Conservation (phyloP, 1,140 invertebrate genomes). For the Anastrepha ludens region DNA sequence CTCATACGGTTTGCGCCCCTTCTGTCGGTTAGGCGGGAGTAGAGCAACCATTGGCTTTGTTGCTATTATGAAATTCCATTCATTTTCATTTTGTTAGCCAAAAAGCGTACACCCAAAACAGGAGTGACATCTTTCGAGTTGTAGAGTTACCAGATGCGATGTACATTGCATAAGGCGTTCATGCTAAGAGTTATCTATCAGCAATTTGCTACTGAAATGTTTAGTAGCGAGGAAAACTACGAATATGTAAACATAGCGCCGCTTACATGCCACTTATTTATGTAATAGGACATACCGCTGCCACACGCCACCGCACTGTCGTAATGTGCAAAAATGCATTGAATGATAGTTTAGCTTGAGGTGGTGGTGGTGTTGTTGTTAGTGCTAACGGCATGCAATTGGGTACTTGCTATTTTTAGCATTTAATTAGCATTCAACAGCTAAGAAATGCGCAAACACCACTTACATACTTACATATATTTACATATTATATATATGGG, state of each 20-base stretch:
- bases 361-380: not conserved
- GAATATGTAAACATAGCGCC: not conserved
- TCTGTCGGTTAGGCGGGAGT: too few relatives aligned
- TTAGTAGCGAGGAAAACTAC: not conserved
- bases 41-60: too few relatives aligned
- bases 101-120: too few relatives aligned
- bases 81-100: too few relatives aligned
- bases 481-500: not conserved
- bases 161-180: too few relatives aligned
- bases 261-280: not conserved
- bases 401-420: conserved; percentile 24
- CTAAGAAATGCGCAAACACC: not conserved
- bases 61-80: too few relatives aligned
- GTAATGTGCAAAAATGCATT: not conserved
- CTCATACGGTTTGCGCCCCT: too few relatives aligned
- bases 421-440: conserved; percentile 11
- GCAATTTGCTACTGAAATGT: too few relatives aligned
- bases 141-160: too few relatives aligned
- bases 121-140: too few relatives aligned
- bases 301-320: not conserved
- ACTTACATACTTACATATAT: not conserved
- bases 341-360: not conserved
- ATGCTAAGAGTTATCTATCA: too few relatives aligned
- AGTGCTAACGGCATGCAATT: not conserved
- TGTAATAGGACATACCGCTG: not conserved